These are phyloP conservation scores for Chrysogorgia sp. DNA, from an alignment of 92 coral and sea anemone species.

Conservation along the genomic window DNA sequence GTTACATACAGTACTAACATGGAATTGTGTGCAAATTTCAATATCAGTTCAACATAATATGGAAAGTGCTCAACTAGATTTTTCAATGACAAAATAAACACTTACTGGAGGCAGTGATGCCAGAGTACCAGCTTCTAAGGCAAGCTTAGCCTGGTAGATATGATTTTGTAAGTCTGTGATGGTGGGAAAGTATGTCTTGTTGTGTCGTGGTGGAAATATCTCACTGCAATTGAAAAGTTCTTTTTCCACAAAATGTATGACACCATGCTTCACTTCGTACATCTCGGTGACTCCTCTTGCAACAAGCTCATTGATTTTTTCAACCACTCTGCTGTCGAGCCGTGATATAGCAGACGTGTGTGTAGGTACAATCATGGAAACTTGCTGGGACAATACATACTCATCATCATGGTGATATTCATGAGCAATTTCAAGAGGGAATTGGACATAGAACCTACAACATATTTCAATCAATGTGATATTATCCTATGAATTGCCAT, in stretches of 20 bases:
- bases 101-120: conserved; percentile 95
- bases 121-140: conserved; percentile 83
- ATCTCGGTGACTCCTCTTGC: conserved; percentile 93
- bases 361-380: conserved; percentile 36
- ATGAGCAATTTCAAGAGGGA: conserved; percentile 92
- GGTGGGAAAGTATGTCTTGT: conserved; percentile 94
- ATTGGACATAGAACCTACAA: conserved; percentile 87
- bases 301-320: conserved; percentile 89
- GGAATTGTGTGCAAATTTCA: background rate
- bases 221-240: conserved; percentile 64
- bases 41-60: background rate
- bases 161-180: conserved; percentile 97
- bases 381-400: conserved; percentile 44
- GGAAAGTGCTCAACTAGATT: background rate
- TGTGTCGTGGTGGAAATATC: conserved; percentile 86
- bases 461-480: background rate
- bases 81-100: background rate
- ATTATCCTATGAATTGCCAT: no score
- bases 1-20: background rate
- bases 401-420: conserved; percentile 94
- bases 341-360: conserved; percentile 51
- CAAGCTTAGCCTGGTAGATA: conserved; percentile 89
- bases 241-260: conserved; percentile 87
- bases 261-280: conserved; percentile 91
- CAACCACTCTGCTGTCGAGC: conserved; percentile 82